Conservation (phyloP, 2,797 vertebrate species). For the Gymnodraco acuticeps region DNA sequence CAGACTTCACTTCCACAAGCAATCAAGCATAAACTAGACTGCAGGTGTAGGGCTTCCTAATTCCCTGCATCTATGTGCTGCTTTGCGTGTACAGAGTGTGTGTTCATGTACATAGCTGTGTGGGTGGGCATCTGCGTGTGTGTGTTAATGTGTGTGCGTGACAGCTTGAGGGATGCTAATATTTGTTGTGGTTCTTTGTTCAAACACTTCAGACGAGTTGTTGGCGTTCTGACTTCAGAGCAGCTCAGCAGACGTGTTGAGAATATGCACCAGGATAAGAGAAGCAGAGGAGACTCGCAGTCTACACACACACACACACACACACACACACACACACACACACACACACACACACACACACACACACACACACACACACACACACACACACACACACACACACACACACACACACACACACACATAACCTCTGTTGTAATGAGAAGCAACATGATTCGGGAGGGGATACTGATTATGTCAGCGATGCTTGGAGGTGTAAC, state of each 20-base stretch:
- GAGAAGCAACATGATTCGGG: constrained; percentile 56
- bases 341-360: constrained; percentile 21
- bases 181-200: constrained; percentile 76
- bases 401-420: constrained; percentile 4
- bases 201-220: constrained; percentile 79
- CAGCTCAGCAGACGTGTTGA: constrained; percentile 70
- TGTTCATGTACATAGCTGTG: constrained; percentile 20
- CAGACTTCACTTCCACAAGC: constrained; percentile 18
- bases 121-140: constrained; percentile 21
- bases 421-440: constrained; percentile 37
- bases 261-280: constrained; percentile 58
- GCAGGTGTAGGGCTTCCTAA: constrained; percentile 11
- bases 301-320: constrained; percentile 31
- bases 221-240: constrained; percentile 73
- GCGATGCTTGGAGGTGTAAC: constrained; percentile 37
- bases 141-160: constrained; percentile 26
- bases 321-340: constrained; percentile 1
- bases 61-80: constrained; percentile 1
- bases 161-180: constrained; percentile 71
- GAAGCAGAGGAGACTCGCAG: constrained; percentile 20
- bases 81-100: background rate
- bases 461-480: constrained; percentile 57
- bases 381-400: constrained; percentile 15
- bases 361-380: constrained; percentile 10
- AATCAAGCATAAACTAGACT: constrained; percentile 26